Percentiles rank a stretch among this genome's conserved stretches.
phyloP scores from a whole-genome alignment of 2,888 invertebrate genomes.

The Brachyptera risi region DNA sequence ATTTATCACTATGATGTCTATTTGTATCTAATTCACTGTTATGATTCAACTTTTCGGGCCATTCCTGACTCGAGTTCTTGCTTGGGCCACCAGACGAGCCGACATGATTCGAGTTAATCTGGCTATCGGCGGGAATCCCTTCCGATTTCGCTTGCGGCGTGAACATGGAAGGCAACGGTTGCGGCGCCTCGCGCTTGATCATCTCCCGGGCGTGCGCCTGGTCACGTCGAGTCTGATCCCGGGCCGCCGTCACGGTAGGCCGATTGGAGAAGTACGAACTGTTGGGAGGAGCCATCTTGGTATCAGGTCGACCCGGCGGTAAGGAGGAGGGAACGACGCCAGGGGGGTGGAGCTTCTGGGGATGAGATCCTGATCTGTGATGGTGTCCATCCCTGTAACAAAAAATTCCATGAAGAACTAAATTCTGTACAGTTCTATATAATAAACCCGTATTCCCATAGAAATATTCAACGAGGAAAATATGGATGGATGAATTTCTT shows the following conservation, averaged over 20 bases:
- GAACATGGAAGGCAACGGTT: conserved; percentile 20
- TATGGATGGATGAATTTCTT: no score
- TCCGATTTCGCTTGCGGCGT: conserved; percentile 12
- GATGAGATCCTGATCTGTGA: conserved; percentile 5
- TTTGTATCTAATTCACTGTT: conserved; percentile 7
- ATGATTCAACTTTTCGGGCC: conserved; percentile 5
- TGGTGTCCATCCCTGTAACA: conserved; percentile 26
- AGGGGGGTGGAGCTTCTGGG: conserved; percentile 5
- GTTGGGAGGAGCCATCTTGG: background rate
- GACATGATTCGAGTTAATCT: no score
- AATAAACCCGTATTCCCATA: no score
- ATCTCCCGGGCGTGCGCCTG: conserved; percentile 26
- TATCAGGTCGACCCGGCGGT: no score
- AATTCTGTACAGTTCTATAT: no score
- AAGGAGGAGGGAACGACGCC: background rate
- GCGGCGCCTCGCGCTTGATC: conserved; percentile 17
- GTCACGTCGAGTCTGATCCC: conserved; percentile 26
- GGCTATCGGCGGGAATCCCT: background rate
- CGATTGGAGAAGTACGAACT: background rate
- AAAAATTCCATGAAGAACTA: no score
- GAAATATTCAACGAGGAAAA: no score
- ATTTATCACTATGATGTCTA: conserved; percentile 24
- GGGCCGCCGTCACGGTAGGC: conserved; percentile 13
- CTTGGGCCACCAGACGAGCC: background rate
- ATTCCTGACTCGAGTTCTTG: no score